These are phyloP conservation scores for Silurus lanzhouensis DNA, from an alignment of 2,797 vertebrate genomes.

Conservation along the genomic window DNA sequence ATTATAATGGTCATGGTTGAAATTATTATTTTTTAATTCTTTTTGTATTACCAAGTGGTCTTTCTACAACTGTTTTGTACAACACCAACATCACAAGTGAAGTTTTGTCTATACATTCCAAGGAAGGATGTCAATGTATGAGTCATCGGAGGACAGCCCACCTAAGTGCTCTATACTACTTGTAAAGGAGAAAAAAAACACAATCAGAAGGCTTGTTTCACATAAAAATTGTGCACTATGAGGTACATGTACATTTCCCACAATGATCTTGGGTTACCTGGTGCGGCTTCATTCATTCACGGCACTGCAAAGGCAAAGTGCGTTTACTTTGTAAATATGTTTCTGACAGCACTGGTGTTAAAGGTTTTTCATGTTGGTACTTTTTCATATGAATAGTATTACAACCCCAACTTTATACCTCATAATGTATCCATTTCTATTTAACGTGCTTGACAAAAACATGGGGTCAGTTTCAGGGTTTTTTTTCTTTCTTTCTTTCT, in stretches of 20 bases:
- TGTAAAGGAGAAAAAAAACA: no score
- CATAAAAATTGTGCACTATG: neutral
- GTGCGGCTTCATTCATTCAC: neutral
- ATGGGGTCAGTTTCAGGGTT: neutral
- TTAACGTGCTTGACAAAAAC: neutral
- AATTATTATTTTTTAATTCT: constrained; percentile 69
- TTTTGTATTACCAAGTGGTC: constrained; percentile 73
- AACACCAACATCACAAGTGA: constrained; percentile 63
- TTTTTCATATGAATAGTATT: constrained; percentile 29
- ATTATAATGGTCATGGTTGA: constrained; percentile 61
- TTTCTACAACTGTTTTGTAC: constrained; percentile 71
- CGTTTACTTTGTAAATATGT: constrained; percentile 2
- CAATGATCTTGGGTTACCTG: neutral
- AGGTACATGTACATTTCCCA: constrained; percentile 8
- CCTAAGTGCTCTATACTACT: constrained; percentile 28
- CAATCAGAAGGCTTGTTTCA: constrained; percentile 18
- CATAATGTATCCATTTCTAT: constrained; percentile 17
- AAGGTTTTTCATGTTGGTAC: constrained; percentile 28
- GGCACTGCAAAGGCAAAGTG: constrained; percentile 30
- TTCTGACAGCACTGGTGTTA: constrained; percentile 2
- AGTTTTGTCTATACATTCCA: constrained; percentile 72
- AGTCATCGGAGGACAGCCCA: constrained; percentile 50
- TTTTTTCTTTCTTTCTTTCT: neutral
- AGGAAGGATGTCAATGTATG: constrained; percentile 65
- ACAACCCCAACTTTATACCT: constrained; percentile 25